These are phyloP conservation scores for Nowickia ferox DNA, from an alignment of 2,888 invertebrate species.

Conservation along the genomic window DNA sequence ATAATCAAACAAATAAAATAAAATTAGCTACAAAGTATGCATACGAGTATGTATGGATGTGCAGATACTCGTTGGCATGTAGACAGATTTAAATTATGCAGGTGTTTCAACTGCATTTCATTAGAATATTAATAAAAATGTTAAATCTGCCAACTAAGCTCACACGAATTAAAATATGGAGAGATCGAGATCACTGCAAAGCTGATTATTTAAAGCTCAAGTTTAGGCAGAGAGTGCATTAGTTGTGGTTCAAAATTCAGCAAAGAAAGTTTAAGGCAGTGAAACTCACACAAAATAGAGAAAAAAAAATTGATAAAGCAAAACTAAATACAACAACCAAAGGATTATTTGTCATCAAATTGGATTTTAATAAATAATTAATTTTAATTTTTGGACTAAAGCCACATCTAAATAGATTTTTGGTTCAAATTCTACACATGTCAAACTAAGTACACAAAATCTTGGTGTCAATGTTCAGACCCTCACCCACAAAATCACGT, in stretches of 20 bases:
- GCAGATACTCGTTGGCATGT: not conserved
- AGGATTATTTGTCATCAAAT: slow-evolving; percentile 41
- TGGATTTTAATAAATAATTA: too few relatives aligned
- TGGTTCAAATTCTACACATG: slow-evolving; percentile 56
- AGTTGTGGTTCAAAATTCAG: slow-evolving; percentile 75
- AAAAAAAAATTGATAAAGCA: not conserved
- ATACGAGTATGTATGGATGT: not conserved
- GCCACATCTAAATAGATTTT: slow-evolving; percentile 45
- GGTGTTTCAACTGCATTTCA: slow-evolving; percentile 68
- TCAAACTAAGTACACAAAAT: slow-evolving; percentile 50
- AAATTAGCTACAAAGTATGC: slow-evolving; percentile 26
- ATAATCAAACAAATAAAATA: slow-evolving; percentile 16
- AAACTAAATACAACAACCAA: not conserved
- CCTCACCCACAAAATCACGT: slow-evolving; percentile 77
- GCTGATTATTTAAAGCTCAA: slow-evolving; percentile 78
- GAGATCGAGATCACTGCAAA: slow-evolving; percentile 3
- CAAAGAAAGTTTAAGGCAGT: slow-evolving; percentile 74
- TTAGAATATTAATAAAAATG: slow-evolving; percentile 55
- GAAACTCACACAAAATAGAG: slow-evolving; percentile 20
- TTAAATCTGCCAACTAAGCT: slow-evolving; percentile 40
- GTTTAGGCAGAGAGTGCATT: slow-evolving; percentile 75
- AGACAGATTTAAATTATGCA: slow-evolving; percentile 50
- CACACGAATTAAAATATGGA: slow-evolving; percentile 32
- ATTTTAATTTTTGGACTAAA: slow-evolving; percentile 24
- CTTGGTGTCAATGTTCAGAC: slow-evolving; percentile 83